Percentiles rank a stretch among this genome's conserved stretches.
Conservation (phyloP, 2,113 vertebrate genomes). For the Pelusios castaneus region DNA sequence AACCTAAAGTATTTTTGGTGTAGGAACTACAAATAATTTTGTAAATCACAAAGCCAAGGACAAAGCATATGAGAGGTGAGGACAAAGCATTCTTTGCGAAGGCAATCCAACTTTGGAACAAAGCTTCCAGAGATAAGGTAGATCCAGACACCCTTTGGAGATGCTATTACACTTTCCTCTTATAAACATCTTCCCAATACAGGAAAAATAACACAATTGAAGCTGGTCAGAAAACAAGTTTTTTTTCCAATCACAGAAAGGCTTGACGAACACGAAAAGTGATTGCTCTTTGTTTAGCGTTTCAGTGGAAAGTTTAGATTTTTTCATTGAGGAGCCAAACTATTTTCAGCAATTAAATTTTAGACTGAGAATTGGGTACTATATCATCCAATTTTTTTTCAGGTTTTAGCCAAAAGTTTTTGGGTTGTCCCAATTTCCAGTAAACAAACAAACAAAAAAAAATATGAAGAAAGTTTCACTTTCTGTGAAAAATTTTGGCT, state of each 20-base stretch:
- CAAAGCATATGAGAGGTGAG: not conserved
- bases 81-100: not conserved
- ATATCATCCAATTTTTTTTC: not conserved
- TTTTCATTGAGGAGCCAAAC: too few species aligned
- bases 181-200: rapidly evolving
- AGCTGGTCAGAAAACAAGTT: too few species aligned
- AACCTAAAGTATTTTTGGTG: not conserved
- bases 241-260: too few species aligned
- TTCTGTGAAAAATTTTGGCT: not conserved
- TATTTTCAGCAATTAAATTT: too few species aligned
- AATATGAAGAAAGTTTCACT: not conserved
- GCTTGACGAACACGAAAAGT: too few species aligned
- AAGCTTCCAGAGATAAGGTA: rapidly evolving
- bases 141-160: not conserved
- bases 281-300: too few species aligned
- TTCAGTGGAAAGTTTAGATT: too few species aligned
- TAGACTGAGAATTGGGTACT: not conserved
- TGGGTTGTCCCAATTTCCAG: not conserved
- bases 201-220: not conserved
- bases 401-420: not conserved
- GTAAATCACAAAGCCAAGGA: not conserved
- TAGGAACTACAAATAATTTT: not conserved
- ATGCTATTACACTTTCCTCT: rapidly evolving
- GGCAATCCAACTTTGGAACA: not conserved
- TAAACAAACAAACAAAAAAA: too few species aligned